Evolutionary conservation across 2,888 invertebrate species (phyloP), one percentile per base, ranked within the genome.

Genomic region (Drosophila falleni): DNA sequence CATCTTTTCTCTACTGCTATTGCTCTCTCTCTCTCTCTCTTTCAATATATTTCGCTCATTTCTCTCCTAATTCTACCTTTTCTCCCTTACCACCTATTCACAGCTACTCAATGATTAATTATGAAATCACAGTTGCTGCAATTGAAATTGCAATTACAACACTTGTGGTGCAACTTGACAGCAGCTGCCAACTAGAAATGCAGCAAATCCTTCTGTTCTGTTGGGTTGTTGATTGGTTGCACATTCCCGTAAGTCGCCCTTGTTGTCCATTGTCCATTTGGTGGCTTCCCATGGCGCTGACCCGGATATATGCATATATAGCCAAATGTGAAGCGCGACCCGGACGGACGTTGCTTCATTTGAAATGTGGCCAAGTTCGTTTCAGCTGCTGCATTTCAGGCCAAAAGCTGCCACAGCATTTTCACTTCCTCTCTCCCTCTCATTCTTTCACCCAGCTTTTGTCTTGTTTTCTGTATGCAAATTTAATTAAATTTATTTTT

Each of bases 101-200:
- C 10, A 23, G n/a, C 26, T 37, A 26, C 15, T 9, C 46, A 23
- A 37, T 64, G 51, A 81, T 85, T 85, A 79, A 79, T 75, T 63
- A 81, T 70, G 44, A 61, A 75, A 75, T 81, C 80, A 64, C 80
- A 79, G 75, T 80, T 79, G 86, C 19, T 55, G 56, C 62, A 74
- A 60, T 66, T 67, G 66, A 58, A 66, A 47, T 68, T 64, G 79
- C 53, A 68, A 47, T 68, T 64, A 75, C 60, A 79, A 67, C 58
- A 71, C 49, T 66, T 62, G 42, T 70, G 46, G 51, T 54, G 50
- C 33, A 15, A 51, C 50, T 50, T 49, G 59, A 68, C 63, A 71
- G 62, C 71, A 59, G 63, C 55, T 66, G 65, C 26, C 61, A 75
- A 19, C 75, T 39, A 41, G 31, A 53, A 47, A 74, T 37, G 47